phyloP scores from a whole-genome alignment of 2,888 invertebrate species.

The Hemaris fuciformis region DNA sequence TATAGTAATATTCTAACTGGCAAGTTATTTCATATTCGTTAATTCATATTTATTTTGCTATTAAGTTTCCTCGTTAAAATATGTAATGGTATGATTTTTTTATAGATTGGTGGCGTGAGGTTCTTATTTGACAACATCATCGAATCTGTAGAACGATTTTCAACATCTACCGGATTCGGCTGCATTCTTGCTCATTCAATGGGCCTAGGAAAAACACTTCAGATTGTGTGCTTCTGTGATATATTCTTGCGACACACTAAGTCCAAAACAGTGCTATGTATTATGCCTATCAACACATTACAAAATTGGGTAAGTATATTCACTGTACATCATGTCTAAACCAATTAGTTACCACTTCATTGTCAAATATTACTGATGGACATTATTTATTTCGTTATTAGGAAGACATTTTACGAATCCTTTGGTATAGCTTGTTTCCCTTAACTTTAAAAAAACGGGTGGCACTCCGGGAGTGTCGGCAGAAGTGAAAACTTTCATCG shows the following conservation, averaged over 20 bases:
- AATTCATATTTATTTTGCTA: no score
- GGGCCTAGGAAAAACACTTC: conserved; percentile 99
- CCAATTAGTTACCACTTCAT: no score
- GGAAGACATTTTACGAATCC: no score
- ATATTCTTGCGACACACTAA: conserved; percentile 95
- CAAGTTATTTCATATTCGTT: no score
- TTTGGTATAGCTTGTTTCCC: no score
- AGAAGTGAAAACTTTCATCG: no score
- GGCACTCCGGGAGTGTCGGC: no score
- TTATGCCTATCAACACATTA: conserved; percentile 99
- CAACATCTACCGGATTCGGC: conserved; percentile 95
- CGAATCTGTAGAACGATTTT: conserved; percentile 94
- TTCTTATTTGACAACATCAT: conserved; percentile 98
- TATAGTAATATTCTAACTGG: no score
- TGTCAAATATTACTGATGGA: no score
- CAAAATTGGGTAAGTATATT: conserved; percentile 93
- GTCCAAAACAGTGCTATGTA: conserved; percentile 94
- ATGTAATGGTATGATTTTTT: conserved; percentile 25
- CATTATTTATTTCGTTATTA: no score
- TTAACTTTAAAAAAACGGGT: no score
- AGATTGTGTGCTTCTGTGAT: conserved; percentile 97
- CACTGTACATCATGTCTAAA: no score
- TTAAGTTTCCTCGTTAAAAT: background rate
- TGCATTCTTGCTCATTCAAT: conserved; percentile 99
- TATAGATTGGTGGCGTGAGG: conserved; percentile 93